Percentiles rank a stretch among this genome's conserved stretches.
Conservation (phyloP, 2,888 invertebrate genomes). For the Chydorus sphaericus region DNA sequence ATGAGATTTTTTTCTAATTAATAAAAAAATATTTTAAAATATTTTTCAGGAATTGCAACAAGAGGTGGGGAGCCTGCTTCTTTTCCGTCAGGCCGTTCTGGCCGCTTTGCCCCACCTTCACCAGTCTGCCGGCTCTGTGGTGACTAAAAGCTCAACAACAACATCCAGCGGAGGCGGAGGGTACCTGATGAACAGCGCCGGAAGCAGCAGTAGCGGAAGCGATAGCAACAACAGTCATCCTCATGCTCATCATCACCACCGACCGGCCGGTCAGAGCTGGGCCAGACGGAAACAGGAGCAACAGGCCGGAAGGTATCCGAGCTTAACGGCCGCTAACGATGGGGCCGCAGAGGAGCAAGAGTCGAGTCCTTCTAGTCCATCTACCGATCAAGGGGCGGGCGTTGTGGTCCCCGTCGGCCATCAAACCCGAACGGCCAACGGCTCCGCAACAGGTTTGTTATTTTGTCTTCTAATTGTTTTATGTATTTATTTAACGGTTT, state of each 20-base stretch:
- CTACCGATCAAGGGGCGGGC: not conserved
- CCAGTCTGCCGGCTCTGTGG: slow-evolving; percentile 16
- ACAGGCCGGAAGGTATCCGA: too few species aligned
- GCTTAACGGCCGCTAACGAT: too few species aligned
- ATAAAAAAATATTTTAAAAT: not conserved
- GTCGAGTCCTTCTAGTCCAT: slow-evolving; percentile 13
- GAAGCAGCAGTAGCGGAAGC: too few species aligned
- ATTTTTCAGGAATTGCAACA: slow-evolving; percentile 61
- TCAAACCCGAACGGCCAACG: not conserved
- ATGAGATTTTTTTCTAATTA: too few species aligned
- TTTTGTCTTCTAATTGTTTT: too few species aligned
- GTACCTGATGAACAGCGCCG: too few species aligned
- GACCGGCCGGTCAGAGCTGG: not conserved
- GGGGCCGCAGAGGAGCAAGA: slow-evolving; percentile 35
- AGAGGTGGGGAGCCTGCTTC: slow-evolving; percentile 79
- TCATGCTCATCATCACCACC: not conserved
- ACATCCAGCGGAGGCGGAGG: too few species aligned
- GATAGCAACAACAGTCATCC: too few species aligned
- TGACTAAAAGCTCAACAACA: not conserved
- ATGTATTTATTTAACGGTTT: too few species aligned
- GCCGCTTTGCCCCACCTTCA: slow-evolving; percentile 84
- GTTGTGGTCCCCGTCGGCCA: not conserved
- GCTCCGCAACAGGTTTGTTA: too few species aligned
- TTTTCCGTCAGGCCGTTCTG: slow-evolving; percentile 86
- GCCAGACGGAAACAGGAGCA: not conserved